Conservation (phyloP, 2,888 invertebrate genomes). For the Diadegma fenestrale region DNA sequence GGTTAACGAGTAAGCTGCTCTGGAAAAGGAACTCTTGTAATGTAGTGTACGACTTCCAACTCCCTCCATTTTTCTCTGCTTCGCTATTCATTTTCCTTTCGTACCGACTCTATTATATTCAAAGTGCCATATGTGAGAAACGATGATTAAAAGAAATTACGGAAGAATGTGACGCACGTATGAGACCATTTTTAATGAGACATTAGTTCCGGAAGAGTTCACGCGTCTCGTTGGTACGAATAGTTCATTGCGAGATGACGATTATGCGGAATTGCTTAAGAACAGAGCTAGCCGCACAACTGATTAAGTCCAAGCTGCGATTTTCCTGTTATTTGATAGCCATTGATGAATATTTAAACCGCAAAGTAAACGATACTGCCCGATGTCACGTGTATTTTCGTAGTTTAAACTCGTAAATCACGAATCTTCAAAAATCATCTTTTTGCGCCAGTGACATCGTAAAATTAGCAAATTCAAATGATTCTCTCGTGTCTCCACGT, state of each 20-base stretch:
- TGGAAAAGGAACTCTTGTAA: conserved; percentile 39
- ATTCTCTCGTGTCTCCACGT: neutral
- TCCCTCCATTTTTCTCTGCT: neutral
- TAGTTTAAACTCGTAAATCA: conserved; percentile 1
- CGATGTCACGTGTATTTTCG: conserved; percentile 25
- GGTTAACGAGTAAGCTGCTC: conserved; percentile 48
- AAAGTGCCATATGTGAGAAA: neutral
- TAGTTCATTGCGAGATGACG: neutral
- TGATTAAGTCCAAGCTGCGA: neutral
- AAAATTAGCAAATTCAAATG: neutral
- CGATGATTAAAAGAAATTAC: conserved; percentile 31
- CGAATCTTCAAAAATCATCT: neutral
- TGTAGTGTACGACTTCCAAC: conserved; percentile 12
- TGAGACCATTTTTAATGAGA: conserved; percentile 29
- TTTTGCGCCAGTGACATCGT: neutral
- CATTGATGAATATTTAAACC: conserved; percentile 16
- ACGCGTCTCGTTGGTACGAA: neutral
- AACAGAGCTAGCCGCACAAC: neutral
- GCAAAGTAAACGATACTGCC: neutral
- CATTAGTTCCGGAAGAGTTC: conserved; percentile 6
- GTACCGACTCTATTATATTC: conserved; percentile 24
- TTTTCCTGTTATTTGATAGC: neutral
- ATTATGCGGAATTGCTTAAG: neutral
- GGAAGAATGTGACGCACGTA: conserved; percentile 32
- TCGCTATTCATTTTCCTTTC: neutral